These are phyloP conservation scores for Microcebus lehilahytsara DNA, from an alignment of 2,113 vertebrate genomes.

Conservation along the genomic window DNA sequence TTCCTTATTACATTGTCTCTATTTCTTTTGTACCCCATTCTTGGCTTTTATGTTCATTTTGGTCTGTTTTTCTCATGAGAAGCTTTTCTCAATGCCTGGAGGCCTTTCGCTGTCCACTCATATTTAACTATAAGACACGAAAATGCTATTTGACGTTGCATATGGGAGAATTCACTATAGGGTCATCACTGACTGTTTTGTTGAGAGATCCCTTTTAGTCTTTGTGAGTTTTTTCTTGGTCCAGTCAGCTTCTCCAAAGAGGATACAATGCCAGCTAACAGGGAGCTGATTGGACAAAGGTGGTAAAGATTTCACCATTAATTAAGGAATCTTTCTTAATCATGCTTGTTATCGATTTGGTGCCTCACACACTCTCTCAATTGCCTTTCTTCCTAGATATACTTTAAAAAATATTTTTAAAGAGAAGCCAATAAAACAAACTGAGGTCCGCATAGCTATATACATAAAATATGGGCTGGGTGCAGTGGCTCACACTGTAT, in stretches of 20 bases:
- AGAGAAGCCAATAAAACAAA: background rate
- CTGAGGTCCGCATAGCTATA: background rate
- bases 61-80: background rate
- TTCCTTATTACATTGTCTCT: background rate
- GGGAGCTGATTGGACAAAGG: background rate
- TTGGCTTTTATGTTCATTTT: background rate
- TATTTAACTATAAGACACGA: constrained; percentile 12
- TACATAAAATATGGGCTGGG: background rate
- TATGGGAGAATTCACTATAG: background rate
- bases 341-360: background rate
- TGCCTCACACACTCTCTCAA: background rate
- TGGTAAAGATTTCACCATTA: background rate
- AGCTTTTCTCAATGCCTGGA: background rate
- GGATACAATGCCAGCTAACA: background rate
- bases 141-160: background rate
- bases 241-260: background rate
- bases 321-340: background rate
- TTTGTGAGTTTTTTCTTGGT: background rate
- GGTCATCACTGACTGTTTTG: background rate
- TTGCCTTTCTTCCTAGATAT: background rate
- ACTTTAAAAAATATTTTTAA: background rate
- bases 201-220: background rate
- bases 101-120: background rate
- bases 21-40: background rate
- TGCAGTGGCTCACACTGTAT: too few species aligned